phyloP scores from a whole-genome alignment of 2,797 vertebrate genomes.

The Alca torda region DNA sequence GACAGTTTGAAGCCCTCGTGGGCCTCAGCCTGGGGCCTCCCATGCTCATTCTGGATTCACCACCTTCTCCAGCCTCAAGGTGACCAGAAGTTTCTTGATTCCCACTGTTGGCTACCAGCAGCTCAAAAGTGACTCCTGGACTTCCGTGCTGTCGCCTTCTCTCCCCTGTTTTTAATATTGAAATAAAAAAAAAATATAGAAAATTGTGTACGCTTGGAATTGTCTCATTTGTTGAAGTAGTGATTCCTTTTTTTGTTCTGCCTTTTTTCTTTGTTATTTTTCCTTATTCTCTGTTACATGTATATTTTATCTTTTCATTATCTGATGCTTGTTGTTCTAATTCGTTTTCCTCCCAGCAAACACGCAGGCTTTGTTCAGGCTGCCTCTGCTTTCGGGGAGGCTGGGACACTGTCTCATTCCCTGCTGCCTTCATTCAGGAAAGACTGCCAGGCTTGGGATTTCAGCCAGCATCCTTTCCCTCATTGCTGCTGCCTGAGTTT shows the following conservation, averaged over 20 bases:
- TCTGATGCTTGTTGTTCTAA: not conserved
- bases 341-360: not conserved
- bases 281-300: not conserved
- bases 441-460: conserved; percentile 12
- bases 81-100: not conserved
- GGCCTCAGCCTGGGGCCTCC: not conserved
- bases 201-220: not conserved
- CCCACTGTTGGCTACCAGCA: not conserved
- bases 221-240: not conserved
- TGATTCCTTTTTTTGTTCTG: not conserved
- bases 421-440: conserved; percentile 13
- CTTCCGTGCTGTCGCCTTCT: not conserved
- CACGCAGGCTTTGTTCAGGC: not conserved
- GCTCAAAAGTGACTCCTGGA: not conserved
- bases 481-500: not conserved
- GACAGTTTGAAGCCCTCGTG: not conserved
- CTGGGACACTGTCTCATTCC: not conserved
- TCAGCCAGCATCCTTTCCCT: conserved; percentile 1
- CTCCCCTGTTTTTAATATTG: not conserved
- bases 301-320: not conserved
- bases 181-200: not conserved
- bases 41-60: not conserved
- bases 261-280: not conserved
- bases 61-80: not conserved
- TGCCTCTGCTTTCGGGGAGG: not conserved